Base-by-base conservation (phyloP, 2,797 vertebrate genomes). In the Hypotaenidia okinawae region DNA sequence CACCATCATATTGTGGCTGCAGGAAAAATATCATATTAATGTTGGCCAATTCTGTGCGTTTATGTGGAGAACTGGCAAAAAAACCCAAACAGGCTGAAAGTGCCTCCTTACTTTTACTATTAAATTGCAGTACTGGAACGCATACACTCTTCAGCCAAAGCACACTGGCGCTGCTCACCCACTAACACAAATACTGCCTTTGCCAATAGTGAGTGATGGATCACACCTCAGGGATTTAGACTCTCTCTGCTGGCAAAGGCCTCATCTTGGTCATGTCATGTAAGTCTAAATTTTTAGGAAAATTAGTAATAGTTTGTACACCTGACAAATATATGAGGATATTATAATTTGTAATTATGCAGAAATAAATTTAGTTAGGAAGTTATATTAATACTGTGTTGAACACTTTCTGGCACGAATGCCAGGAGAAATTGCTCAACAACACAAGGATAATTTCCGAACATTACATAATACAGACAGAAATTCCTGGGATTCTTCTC, bases 1-100 rank as follows among this genome's bases (percentile, higher is more conserved):
- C 6, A 52, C 19, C 21, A 25, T 10, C 0, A 0, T 22, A 17
- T 11, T 33, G 59, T 2, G 10, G 6, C 32, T 62, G 12, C 16
- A 79, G 33, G 30, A 77, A 45, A 70, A 32, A 41, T 69, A 52
- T 52, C 30, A 32, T 8, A 21, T 19, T 10, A 43, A 49, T 8
- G 11, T 7, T 54, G 43, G 63, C 22, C n/a, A 33, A 16, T 47
- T 73, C 32, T 45, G 16, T 30, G 21, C 3, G 82, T 58, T 74
- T 15, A 7, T 30, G 54, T 1, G 25, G 30, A 8, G 13, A 52
- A 63, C 11, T 15, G 13, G 14, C 55, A 49, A 23, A 49, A 49
- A 22, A 49, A 49, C 6, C 37, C 47, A 11, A 76, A 62, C 70
- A 57, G 8, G 25, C n/a, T 62, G 43, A 82, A 47, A 52, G 10